These are phyloP conservation scores for Xiphophorus couchianus DNA, from an alignment of 2,113 vertebrate species.

Conservation along the genomic window DNA sequence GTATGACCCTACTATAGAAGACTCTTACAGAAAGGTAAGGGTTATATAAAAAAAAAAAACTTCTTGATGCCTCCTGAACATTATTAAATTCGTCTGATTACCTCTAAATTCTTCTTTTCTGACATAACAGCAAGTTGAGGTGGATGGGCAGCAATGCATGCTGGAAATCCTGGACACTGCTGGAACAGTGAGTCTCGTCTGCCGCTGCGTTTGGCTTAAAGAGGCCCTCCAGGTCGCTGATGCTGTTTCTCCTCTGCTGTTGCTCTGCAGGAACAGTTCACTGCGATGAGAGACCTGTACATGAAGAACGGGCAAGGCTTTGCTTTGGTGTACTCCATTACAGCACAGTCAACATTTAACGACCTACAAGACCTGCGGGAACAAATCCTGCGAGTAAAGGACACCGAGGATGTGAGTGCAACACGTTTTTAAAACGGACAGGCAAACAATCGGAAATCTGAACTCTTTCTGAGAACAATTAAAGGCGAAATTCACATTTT, in stretches of 20 bases:
- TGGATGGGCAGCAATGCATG: slow-evolving; percentile 98
- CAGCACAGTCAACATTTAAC: slow-evolving; percentile 98
- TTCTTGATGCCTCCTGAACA: neutral
- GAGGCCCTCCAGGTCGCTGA: neutral
- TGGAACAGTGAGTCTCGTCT: slow-evolving; percentile 88
- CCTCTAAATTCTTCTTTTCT: neutral
- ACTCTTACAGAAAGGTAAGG: slow-evolving; percentile 97
- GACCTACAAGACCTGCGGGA: slow-evolving; percentile 98
- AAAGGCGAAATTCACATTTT: no score
- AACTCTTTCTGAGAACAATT: neutral
- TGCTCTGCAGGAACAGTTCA: slow-evolving; percentile 91
- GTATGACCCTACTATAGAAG: slow-evolving; percentile 99
- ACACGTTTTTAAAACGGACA: neutral
- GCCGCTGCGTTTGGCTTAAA: neutral
- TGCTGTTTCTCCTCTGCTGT: neutral
- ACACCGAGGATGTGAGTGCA: slow-evolving; percentile 96
- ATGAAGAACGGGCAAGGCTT: slow-evolving; percentile 99
- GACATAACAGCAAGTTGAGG: slow-evolving; percentile 92
- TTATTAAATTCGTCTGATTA: neutral
- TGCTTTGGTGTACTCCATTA: slow-evolving; percentile 98
- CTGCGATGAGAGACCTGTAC: slow-evolving; percentile 98
- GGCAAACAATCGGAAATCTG: neutral
- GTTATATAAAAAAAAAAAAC: slow-evolving; percentile 11
- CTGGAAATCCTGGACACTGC: slow-evolving; percentile 98
- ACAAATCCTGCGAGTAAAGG: slow-evolving; percentile 98